Evolutionary conservation across 2,113 vertebrate genomes (phyloP).

Genomic region (Antechinus flavipes): DNA sequence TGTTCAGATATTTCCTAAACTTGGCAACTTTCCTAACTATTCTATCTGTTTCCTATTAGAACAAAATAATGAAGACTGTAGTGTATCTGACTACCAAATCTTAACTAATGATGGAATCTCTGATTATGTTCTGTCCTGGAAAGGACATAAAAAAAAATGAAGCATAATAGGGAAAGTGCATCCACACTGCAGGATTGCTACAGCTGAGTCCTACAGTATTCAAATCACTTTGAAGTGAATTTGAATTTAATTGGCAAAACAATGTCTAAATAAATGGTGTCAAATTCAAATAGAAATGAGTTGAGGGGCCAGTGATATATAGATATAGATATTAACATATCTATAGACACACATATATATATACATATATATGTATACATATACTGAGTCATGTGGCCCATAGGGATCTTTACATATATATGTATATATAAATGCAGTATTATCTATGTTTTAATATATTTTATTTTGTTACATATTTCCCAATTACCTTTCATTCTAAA

Average conservation of each 20-base stretch:
- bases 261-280: neutral
- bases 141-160: neutral
- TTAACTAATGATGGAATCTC: neutral
- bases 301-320: neutral
- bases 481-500: neutral
- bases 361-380: neutral
- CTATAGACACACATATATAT: too few species aligned
- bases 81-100: slow-evolving; percentile 6
- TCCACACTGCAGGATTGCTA: neutral
- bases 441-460: neutral
- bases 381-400: too few species aligned
- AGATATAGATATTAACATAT: too few species aligned
- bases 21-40: neutral
- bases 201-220: neutral
- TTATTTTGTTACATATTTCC: neutral
- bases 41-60: neutral
- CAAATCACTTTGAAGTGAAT: slow-evolving; percentile 13
- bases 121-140: neutral
- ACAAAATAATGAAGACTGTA: slow-evolving; percentile 1
- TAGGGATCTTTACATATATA: neutral
- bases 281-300: neutral
- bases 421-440: neutral
- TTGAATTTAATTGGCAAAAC: slow-evolving; percentile 30
- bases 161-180: neutral
- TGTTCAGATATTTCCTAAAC: neutral